phyloP scores from a whole-genome alignment of 2,797 vertebrate genomes.

The Scarus forsteni region DNA sequence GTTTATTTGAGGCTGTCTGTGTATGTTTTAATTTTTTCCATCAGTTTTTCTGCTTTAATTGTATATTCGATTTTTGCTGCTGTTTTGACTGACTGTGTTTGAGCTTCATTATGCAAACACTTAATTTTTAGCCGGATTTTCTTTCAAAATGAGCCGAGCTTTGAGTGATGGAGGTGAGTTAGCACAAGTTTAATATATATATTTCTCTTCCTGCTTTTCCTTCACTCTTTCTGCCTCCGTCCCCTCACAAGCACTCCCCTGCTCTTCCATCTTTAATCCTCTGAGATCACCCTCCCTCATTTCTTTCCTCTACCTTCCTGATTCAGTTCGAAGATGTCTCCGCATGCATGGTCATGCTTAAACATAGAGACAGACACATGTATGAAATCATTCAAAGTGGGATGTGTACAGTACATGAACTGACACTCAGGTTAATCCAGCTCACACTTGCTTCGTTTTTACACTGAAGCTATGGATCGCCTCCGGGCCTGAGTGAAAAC shows the following conservation, averaged over 20 bases:
- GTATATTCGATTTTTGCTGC: constrained; percentile 10
- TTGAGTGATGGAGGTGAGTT: constrained; percentile 27
- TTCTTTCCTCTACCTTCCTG: neutral
- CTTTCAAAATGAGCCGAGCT: constrained; percentile 17
- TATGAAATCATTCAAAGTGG: neutral
- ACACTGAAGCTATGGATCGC: constrained; percentile 50
- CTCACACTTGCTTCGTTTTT: constrained; percentile 12
- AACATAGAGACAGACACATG: no score
- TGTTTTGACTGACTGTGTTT: neutral
- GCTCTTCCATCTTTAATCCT: constrained; percentile 9
- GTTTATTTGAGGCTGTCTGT: constrained; percentile 18
- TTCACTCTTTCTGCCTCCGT: constrained; percentile 47
- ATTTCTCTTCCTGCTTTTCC: constrained; percentile 33
- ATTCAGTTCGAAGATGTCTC: constrained; percentile 4
- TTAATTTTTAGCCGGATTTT: constrained; percentile 28
- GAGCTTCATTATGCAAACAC: constrained; percentile 17
- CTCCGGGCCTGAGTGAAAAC: constrained; percentile 46
- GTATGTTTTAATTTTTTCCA: constrained; percentile 2
- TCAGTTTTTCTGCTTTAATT: constrained; percentile 44
- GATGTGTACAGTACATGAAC: constrained; percentile 35
- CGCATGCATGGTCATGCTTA: neutral
- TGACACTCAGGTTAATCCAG: constrained; percentile 30
- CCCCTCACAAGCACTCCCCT: constrained; percentile 34
- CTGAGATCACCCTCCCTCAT: neutral
- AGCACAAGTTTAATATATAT: constrained; percentile 19